Conservation (phyloP, 2,797 vertebrate genomes). For the Tinamus major region DNA sequence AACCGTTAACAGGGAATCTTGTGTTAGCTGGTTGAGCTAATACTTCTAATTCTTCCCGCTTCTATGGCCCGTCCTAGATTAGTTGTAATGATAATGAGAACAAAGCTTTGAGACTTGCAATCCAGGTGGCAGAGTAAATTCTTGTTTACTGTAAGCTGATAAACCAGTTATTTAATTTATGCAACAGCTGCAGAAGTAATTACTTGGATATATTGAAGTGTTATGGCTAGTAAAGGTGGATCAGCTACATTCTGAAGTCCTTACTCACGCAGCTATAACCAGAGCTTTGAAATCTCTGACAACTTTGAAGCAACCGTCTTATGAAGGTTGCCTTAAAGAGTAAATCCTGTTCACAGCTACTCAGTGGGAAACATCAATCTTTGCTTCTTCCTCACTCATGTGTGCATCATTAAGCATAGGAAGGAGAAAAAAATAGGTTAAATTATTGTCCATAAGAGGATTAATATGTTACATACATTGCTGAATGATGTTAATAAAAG, state of each 20-base stretch:
- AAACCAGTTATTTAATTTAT: slow-evolving; percentile 30
- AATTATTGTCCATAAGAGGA: neutral
- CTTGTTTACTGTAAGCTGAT: slow-evolving; percentile 27
- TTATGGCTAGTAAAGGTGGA: neutral
- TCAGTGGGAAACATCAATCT: neutral
- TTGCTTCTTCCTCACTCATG: neutral
- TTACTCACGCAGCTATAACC: neutral
- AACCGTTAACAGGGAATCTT: neutral
- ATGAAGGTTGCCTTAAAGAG: neutral
- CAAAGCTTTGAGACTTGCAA: neutral
- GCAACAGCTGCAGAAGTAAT: neutral
- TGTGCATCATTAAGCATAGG: neutral
- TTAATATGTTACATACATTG: neutral
- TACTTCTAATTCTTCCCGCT: neutral
- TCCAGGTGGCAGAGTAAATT: neutral
- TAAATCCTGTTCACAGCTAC: neutral
- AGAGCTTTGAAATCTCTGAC: neutral
- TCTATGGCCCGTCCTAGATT: neutral
- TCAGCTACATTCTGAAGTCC: slow-evolving; percentile 1
- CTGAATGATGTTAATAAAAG: neutral
- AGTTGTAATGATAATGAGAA: neutral
- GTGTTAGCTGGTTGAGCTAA: neutral
- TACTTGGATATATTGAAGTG: neutral
- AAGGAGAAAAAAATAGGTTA: neutral
- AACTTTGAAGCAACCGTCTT: neutral